Percentiles rank a stretch among this genome's conserved stretches.
These are phyloP conservation scores for Onychostoma macrolepis DNA, from an alignment of 2,113 vertebrate genomes.

Conservation along the genomic window DNA sequence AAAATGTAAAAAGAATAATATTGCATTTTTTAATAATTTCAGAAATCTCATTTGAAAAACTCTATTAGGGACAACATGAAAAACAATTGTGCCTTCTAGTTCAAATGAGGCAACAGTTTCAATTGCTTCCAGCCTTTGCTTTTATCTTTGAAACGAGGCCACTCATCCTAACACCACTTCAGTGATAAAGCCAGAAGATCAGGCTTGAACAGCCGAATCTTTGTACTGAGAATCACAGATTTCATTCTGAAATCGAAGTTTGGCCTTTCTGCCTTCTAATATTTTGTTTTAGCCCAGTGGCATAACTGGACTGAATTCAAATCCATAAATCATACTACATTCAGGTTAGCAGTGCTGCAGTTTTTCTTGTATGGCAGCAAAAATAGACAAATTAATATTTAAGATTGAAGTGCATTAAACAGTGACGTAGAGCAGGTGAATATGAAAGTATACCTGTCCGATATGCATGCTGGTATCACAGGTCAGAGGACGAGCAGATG, in stretches of 20 bases:
- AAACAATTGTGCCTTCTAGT: not conserved
- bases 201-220: not conserved
- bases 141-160: slow-evolving; percentile 5
- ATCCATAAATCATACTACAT: not conserved
- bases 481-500: slow-evolving; percentile 93
- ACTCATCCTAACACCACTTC: not conserved
- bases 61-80: not conserved
- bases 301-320: not conserved
- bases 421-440: not conserved
- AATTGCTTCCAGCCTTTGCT: not conserved
- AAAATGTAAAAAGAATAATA: not conserved
- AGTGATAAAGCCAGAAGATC: not conserved
- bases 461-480: slow-evolving; percentile 99
- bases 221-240: slow-evolving; percentile 4
- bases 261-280: slow-evolving; percentile 2
- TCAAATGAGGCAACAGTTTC: slow-evolving; percentile 20
- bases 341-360: not conserved
- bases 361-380: not conserved
- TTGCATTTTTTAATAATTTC: not conserved
- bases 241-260: slow-evolving; percentile 1
- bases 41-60: not conserved
- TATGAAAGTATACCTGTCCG: slow-evolving; percentile 83
- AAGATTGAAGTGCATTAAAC: not conserved
- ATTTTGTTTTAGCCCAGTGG: slow-evolving; percentile 19
- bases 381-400: not conserved